These are phyloP conservation scores for Leptinotarsa lineolata DNA, from an alignment of 1,140 invertebrate genomes.

Conservation along the genomic window DNA sequence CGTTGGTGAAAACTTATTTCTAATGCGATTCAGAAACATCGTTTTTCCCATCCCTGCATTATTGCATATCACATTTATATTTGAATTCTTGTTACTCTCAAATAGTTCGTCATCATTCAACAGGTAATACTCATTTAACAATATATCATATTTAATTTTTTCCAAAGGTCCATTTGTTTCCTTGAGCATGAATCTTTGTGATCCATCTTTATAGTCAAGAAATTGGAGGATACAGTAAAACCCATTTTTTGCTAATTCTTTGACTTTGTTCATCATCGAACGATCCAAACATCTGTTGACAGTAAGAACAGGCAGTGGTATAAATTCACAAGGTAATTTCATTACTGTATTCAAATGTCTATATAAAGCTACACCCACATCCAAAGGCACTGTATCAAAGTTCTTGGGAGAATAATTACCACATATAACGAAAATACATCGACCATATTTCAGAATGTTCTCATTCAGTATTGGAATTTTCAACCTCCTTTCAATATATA, in stretches of 20 bases:
- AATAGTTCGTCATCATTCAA: neutral
- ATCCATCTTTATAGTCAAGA: neutral
- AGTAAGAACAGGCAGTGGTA: no score
- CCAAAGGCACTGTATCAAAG: no score
- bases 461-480: neutral
- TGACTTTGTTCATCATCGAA: no score
- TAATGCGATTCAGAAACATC: neutral
- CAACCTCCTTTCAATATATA: slow-evolving; percentile 10
- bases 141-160: neutral
- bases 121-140: neutral
- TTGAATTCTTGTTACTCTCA: neutral
- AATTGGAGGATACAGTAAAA: neutral
- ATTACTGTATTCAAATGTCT: no score
- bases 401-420: no score
- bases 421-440: no score
- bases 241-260: no score
- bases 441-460: neutral
- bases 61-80: slow-evolving; percentile 13
- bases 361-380: no score
- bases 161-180: neutral
- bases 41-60: slow-evolving; percentile 21
- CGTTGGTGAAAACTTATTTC: slow-evolving; percentile 5
- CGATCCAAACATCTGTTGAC: no score
- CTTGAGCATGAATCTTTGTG: neutral
- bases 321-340: no score